phyloP scores from a whole-genome alignment of 2,113 vertebrate species.

The Gallinago undulata region DNA sequence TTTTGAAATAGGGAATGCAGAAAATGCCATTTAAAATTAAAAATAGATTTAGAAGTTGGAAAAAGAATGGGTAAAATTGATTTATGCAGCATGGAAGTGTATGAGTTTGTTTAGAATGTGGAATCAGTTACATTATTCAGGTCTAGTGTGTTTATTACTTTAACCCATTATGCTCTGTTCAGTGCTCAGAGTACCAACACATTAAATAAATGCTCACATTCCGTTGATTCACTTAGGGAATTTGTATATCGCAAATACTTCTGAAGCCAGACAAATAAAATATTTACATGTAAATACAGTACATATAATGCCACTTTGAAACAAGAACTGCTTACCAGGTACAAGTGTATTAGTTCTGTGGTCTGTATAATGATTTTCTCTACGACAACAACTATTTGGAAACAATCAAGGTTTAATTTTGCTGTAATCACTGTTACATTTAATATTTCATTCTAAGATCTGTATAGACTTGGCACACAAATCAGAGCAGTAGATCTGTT shows the following conservation, averaged over 20 bases:
- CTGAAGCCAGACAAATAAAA: neutral
- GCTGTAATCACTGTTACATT: neutral
- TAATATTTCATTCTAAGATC: neutral
- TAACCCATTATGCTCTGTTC: slow-evolving; percentile 15
- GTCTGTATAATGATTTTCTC: neutral
- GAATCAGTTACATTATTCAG: slow-evolving; percentile 13
- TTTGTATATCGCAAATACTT: neutral
- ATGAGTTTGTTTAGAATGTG: slow-evolving; percentile 13
- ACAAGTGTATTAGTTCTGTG: neutral
- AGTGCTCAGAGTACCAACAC: neutral
- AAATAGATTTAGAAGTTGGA: neutral
- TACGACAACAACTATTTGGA: neutral
- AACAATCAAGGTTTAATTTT: neutral
- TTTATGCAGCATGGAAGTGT: slow-evolving; percentile 21
- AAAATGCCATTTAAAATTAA: neutral
- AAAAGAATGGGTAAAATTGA: neutral
- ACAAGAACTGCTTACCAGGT: neutral
- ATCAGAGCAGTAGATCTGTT: neutral
- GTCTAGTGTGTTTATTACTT: slow-evolving; percentile 14
- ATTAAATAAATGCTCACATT: neutral
- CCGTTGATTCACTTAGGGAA: neutral
- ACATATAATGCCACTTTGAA: neutral
- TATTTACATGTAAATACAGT: neutral
- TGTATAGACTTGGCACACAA: neutral
- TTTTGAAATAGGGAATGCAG: neutral